These are phyloP conservation scores for Alloscopus bannaensis DNA, from an alignment of 2,888 invertebrate genomes.

Conservation along the genomic window DNA sequence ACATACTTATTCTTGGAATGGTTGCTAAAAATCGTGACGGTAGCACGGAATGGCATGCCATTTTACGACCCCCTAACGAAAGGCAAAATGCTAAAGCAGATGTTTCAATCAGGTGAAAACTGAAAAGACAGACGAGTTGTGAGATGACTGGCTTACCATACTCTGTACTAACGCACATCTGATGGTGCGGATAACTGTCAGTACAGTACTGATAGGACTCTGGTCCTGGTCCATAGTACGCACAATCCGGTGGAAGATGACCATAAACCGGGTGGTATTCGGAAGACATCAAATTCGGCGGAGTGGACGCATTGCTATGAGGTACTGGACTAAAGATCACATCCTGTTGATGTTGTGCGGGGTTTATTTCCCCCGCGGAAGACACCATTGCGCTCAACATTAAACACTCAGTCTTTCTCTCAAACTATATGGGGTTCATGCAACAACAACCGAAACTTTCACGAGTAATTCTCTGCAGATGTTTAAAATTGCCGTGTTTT, in stretches of 20 bases:
- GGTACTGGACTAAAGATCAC: conserved; percentile 72
- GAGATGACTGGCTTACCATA: conserved; percentile 80
- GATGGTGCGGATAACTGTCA: conserved; percentile 76
- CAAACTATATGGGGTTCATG: too few species aligned
- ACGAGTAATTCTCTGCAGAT: not conserved
- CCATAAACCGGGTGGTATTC: conserved; percentile 73
- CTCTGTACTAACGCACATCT: conserved; percentile 85
- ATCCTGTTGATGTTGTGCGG: conserved; percentile 71
- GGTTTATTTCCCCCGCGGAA: conserved; percentile 72
- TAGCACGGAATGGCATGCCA: conserved; percentile 16
- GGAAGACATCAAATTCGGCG: conserved; percentile 72
- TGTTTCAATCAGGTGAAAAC: conserved; percentile 23
- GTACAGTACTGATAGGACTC: conserved; percentile 72
- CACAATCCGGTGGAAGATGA: conserved; percentile 71
- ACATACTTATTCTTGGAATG: conserved; percentile 10
- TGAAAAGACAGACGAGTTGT: conserved; percentile 30
- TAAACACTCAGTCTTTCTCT: conserved; percentile 62
- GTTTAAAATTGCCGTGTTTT: too few species aligned
- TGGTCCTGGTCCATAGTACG: conserved; percentile 71
- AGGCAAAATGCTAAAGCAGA: conserved; percentile 21
- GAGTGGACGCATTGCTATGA: conserved; percentile 70
- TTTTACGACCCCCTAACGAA: not conserved
- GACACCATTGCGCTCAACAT: conserved; percentile 74
- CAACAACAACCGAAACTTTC: not conserved
- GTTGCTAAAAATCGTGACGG: too few species aligned